Base-by-base conservation (phyloP, 2,888 invertebrate species). In the Drepana falcataria region DNA sequence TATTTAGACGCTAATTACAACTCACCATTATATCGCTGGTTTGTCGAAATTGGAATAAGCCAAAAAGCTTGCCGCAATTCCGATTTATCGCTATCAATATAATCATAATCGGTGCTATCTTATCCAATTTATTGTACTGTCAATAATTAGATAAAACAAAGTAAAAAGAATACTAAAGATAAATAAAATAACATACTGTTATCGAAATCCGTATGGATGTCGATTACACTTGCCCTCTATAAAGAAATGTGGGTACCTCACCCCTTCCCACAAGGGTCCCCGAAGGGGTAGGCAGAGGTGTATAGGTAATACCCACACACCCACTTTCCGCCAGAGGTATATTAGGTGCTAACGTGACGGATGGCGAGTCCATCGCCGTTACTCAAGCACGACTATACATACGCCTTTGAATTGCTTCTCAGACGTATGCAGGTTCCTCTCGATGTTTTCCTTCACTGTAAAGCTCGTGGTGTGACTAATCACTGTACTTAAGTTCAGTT, bases 1-100 rank as follows among this genome's bases (percentile, higher is more conserved):
- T 49, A 40, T 40, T 35, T 37, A 48, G 34, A 35, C 33, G 4
- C 9, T 44, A 9, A 44, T 4, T 44, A 9, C 9, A 49, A 73
- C 87, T 77, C 77, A 87, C 87, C 87, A 87, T 87, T 60, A 63
- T 79, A 61, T 56, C 69, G 79, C 80, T 75, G 77, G 77, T 71
- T 65, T 58, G 60, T 60, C 58, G 58, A 63, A 68, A 68, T 60
- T 62, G 61, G 66, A 79, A 66, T 68, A 70, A 56, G 63, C 49
- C 49, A 40, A 58, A 21, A 59, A 59, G 56, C 51, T 58, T 48
- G 51, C 44, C 48, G 57, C 53, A 52, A 52, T 62, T 61, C 65
- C 53, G 55, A 60, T 69, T 68, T 73, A 72, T 72, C 71, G 64
- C 57, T 74, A 69, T 66, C 65, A 48, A 59, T 58, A 69, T 66